phyloP scores from a whole-genome alignment of 2,113 vertebrate genomes.

The Callithrix jacchus region DNA sequence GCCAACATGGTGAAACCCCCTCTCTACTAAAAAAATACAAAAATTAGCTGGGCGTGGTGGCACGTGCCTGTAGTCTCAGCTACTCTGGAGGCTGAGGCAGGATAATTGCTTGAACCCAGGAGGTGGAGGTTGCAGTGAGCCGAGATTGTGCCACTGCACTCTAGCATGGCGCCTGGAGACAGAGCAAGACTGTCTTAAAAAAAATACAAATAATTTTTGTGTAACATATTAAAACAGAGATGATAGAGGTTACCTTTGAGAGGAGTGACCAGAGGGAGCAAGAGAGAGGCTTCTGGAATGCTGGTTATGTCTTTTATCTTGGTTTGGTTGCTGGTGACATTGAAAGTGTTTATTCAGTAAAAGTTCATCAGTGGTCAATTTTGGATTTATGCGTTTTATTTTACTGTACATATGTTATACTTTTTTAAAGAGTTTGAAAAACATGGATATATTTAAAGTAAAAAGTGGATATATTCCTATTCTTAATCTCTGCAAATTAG shows the following conservation, averaged over 20 bases:
- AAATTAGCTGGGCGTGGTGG: too few relatives aligned
- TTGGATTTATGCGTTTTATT: neutral
- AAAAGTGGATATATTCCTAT: neutral
- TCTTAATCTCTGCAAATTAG: neutral
- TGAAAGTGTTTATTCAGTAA: neutral
- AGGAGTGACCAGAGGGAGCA: neutral
- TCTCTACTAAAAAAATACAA: too few relatives aligned
- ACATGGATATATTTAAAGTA: neutral
- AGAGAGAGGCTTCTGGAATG: neutral
- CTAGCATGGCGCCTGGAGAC: too few relatives aligned
- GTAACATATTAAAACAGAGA: neutral
- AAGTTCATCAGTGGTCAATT: neutral
- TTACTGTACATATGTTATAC: neutral
- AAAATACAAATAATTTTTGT: neutral
- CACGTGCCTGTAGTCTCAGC: too few relatives aligned
- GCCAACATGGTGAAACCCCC: too few relatives aligned
- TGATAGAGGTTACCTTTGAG: neutral
- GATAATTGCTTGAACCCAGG: too few relatives aligned
- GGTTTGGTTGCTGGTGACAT: neutral
- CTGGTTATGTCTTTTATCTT: neutral
- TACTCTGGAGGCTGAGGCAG: too few relatives aligned
- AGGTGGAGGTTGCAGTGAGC: too few relatives aligned
- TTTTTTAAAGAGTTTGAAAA: neutral
- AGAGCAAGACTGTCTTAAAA: too few relatives aligned
- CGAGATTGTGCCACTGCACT: too few relatives aligned